These are phyloP conservation scores for Anguilla pacifica DNA, from an alignment of 2,797 vertebrate species.

Conservation along the genomic window DNA sequence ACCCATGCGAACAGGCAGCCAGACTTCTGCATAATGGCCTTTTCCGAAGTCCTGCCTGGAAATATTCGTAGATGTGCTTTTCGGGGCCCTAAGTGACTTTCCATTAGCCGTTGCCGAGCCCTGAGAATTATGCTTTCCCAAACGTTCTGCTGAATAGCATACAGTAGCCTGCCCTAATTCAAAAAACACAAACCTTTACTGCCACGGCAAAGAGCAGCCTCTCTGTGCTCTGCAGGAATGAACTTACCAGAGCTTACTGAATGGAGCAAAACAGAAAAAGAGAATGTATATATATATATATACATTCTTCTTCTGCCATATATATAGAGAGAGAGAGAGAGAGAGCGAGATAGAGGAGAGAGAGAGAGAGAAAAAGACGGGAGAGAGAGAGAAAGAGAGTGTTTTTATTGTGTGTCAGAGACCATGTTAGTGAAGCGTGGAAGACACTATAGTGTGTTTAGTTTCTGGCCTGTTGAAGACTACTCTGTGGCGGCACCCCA, in stretches of 20 bases:
- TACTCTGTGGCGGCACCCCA: background rate
- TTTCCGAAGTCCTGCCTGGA: conserved; percentile 69
- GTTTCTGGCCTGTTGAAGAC: background rate
- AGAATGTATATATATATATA: no score
- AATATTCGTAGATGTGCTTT: conserved; percentile 59
- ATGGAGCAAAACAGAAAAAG: background rate
- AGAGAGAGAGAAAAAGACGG: background rate
- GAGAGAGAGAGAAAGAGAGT: background rate
- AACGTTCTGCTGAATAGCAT: conserved; percentile 76
- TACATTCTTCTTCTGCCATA: no score
- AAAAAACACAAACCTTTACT: conserved; percentile 79
- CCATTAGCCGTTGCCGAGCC: conserved; percentile 80
- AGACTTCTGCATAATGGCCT: conserved; percentile 36
- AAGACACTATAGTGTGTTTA: background rate
- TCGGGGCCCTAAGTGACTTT: conserved; percentile 83
- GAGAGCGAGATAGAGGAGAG: no score
- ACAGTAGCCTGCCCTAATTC: conserved; percentile 80
- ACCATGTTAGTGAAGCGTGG: background rate
- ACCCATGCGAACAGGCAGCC: conserved; percentile 24
- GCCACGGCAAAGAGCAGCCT: conserved; percentile 66
- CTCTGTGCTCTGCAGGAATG: background rate
- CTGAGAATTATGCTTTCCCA: conserved; percentile 85
- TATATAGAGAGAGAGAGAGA: no score
- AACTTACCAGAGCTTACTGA: conserved; percentile 3
- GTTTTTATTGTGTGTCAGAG: background rate